Evolutionary conservation across 2,797 vertebrate genomes (phyloP).

Genomic region (Xiphorhynchus erythropygius): DNA sequence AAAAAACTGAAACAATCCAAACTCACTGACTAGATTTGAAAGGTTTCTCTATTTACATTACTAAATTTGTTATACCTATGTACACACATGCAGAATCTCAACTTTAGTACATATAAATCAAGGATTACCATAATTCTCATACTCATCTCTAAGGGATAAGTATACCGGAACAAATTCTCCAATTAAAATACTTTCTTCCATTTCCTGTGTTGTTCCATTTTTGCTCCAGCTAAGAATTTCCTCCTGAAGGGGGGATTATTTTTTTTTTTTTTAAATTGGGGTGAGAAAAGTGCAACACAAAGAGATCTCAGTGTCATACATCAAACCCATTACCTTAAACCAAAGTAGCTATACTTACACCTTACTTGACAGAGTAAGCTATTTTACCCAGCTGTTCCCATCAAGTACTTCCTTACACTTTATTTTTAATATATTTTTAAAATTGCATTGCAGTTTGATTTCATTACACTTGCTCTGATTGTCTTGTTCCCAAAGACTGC

Average conservation of each 20-base stretch:
- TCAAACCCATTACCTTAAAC: accelerated
- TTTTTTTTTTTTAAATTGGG: neutral
- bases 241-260: neutral
- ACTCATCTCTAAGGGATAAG: neutral
- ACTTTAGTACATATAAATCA: neutral
- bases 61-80: neutral
- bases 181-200: neutral
- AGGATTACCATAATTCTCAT: neutral
- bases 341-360: neutral
- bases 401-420: neutral
- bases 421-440: neutral
- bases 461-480: neutral
- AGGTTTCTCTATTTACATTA: neutral
- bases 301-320: neutral
- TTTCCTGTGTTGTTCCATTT: neutral
- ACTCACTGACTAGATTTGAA: neutral
- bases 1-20: neutral
- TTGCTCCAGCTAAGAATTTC: neutral
- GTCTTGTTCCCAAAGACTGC: neutral
- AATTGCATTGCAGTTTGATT: neutral
- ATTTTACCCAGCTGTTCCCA: neutral
- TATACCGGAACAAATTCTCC: neutral
- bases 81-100: neutral
- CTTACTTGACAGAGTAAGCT: neutral
- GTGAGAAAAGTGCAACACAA: neutral